Evolutionary conservation across 2,888 invertebrate genomes (phyloP), one percentile per base, ranked within the genome.

Genomic region (Spodoptera littoralis): DNA sequence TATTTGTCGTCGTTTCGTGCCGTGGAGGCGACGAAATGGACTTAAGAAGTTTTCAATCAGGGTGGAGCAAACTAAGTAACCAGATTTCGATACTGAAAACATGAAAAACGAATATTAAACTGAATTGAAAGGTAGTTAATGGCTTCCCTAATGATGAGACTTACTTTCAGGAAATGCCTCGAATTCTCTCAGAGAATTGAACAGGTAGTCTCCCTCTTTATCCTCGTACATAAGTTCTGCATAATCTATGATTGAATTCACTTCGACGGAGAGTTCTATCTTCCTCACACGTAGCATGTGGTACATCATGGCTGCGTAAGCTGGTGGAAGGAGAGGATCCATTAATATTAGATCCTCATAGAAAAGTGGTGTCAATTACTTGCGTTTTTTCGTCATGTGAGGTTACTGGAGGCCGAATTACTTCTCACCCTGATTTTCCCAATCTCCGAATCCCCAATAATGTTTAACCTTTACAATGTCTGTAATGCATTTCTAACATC

Each of bases 241-340:
- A 24, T 45, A 60, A 1, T 60, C 60, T 1, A 60, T 11, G 48
- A 60, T 55, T 5, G 54, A 54, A 44, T 60, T 55, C 11, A 55
- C 24, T 4, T 60, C 60, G 0, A 11, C 11, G 0, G 53, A 13
- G 1, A 36, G 11, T 0, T 11, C 3, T 0, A n/a, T 6, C n/a
- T 49, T 60, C 2, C 54, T 18, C 2, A 8, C 3, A 5, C 30
- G 12, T 5, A 60, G 4, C 48, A 60, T 54, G 4, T 24, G 3
- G 4, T 60, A 11, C 9, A 54, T 9, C 54, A 49, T 45, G 22
- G n/a, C 11, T 0, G 44, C 49, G 13, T 54, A 49, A 8, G 36
- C 60, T 60, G 43, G 2, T 4, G 8, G 24, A 3, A 27, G 22
- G 3, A n/a, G 24, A 30, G 0, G n/a, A 30, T 49, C 36, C 1